A percentile compares a stretch with the other conserved stretches of the same genome.
These are phyloP conservation scores for Zoroaster sp. DNA, from an alignment of 53 echinoderm and acorn worm genomes.

Conservation along the genomic window DNA sequence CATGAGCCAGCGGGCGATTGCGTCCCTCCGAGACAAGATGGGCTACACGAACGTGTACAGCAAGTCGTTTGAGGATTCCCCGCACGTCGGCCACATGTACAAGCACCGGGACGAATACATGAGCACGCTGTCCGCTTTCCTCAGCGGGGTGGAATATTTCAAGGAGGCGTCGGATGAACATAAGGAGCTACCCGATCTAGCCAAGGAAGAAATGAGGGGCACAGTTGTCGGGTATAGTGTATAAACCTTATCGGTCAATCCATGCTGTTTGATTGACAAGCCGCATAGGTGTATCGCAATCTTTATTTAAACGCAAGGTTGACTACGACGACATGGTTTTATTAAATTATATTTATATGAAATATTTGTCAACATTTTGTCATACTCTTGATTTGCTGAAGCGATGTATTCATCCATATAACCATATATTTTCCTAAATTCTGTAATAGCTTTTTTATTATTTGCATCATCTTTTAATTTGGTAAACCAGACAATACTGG, in stretches of 20 bases:
- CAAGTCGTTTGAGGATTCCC: constrained; percentile 79
- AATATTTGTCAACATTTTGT: too few relatives aligned
- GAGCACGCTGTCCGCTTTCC: constrained; percentile 59
- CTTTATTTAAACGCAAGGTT: too few relatives aligned
- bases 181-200: constrained; percentile 3
- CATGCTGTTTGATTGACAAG: neutral
- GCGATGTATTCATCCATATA: too few relatives aligned
- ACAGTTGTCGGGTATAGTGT: neutral
- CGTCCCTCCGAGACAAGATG: constrained; percentile 53
- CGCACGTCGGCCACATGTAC: constrained; percentile 95
- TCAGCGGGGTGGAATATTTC: constrained; percentile 72
- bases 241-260: neutral
- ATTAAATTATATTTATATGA: too few relatives aligned
- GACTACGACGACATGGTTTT: too few relatives aligned
- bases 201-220: neutral
- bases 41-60: constrained; percentile 73
- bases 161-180: constrained; percentile 50
- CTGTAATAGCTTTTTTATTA: too few relatives aligned
- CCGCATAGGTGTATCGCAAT: neutral
- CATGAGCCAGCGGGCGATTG: constrained; percentile 68
- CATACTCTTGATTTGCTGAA: neutral
- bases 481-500: too few relatives aligned
- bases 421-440: too few relatives aligned
- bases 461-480: too few relatives aligned
- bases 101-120: constrained; percentile 83